Evolutionary conservation across 2,113 vertebrate genomes (phyloP), one percentile per base, ranked within the genome.

Genomic region (Brachionichthys hirsutus): DNA sequence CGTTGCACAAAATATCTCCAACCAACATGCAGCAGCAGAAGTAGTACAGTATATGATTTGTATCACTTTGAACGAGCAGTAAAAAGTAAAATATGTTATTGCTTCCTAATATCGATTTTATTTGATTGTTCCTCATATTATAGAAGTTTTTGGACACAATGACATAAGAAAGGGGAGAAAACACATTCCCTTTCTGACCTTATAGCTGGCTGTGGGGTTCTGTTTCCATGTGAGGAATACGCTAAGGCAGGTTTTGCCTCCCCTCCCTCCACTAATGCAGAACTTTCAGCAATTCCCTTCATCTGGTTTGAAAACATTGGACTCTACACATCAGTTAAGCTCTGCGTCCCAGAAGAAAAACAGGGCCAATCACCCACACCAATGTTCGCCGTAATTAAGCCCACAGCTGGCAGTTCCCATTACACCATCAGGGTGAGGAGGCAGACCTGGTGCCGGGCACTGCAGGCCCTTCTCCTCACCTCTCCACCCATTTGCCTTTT

Each of bases 391-490:
- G 87, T 90, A 89, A 91, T 90, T 88, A 90, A 83, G 78, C 63
- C 80, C 70, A 81, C 89, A 92, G 87, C 88, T 91, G 90, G 88
- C 85, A 88, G 85, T 89, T 90, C 88, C 90, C 88, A 89, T 92
- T 89, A 90, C 89, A 57, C 74, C 87, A 90, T 85, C 81, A 72
- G 73, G 61, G 81, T 47, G 43, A 77, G 67, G 68, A 73, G 62
- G 78, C 74, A 41, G 75, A 77, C 64, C 68, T 70, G 67, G 63
- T 78, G 57, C 69, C 65, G 70, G 74, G 83, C 69, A 70, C 79
- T 58, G 43, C 72, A 66, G 75, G 66, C 81, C 81, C 81, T 79
- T 60, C 45, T 45, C 75, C 77, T 79, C 69, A 67, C 67, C 73
- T 76, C 72, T 60, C 52, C 50, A 8, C 51, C 72, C 48, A 10